Conservation (phyloP, 2,797 vertebrate species). For the Anguilla anguilla region DNA sequence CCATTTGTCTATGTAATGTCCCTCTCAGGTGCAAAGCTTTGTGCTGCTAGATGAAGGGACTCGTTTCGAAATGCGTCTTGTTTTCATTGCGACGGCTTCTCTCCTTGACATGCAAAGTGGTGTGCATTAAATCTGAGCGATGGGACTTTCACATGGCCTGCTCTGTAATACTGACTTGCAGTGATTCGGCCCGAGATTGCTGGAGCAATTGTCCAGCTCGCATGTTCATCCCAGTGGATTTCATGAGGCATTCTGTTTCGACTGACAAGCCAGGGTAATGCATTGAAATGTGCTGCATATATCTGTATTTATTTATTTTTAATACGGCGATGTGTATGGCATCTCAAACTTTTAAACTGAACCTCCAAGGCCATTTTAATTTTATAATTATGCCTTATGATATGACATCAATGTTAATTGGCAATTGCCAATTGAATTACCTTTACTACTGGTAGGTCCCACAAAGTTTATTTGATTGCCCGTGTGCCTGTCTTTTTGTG, state of each 20-base stretch:
- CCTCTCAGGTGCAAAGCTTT: background rate
- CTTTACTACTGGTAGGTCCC: background rate
- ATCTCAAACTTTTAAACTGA: slow-evolving; percentile 5
- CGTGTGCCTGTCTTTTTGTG: background rate
- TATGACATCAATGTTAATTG: background rate
- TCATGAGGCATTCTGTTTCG: background rate
- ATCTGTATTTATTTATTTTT: background rate
- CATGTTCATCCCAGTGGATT: background rate
- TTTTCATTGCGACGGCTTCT: slow-evolving; percentile 3
- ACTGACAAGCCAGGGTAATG: background rate
- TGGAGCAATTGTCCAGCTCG: slow-evolving; percentile 4
- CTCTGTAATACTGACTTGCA: background rate
- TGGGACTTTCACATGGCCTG: background rate
- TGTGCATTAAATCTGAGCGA: slow-evolving; percentile 17
- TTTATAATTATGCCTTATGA: slow-evolving; percentile 27
- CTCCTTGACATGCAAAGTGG: background rate
- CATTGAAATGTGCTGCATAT: background rate
- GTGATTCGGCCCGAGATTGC: background rate
- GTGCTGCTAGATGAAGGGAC: background rate
- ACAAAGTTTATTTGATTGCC: background rate
- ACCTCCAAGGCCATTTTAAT: slow-evolving; percentile 18
- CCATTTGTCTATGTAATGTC: background rate
- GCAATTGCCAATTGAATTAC: no score
- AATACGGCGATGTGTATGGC: background rate
- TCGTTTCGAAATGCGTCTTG: background rate